Base-by-base conservation (phyloP, 2,888 invertebrate species). In the Pilophorus perplexus region DNA sequence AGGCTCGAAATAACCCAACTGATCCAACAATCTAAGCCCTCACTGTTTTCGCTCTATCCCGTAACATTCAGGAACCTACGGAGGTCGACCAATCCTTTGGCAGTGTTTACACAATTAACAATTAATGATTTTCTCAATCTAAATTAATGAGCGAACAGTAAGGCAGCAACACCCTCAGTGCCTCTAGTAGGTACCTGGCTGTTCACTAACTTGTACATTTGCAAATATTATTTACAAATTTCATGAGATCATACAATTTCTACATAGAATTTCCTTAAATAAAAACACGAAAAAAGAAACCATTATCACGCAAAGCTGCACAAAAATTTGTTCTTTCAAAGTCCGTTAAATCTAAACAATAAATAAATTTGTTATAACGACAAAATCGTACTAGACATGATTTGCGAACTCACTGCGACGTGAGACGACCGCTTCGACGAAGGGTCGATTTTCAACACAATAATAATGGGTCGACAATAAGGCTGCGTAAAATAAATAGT, bases 161-260 rank as follows among this genome's bases (percentile, higher is more conserved):
- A 52, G 52, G 52, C 50, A 20, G 20, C 46, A 22, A n/a, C 6
- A 6, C 18, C 10, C n/a, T 28, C 52, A 28, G 52, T 28, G 52
- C 28, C 33, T 12, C 14, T 52, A 28, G 25, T 10, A 25, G 52
- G 46, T 46, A 25, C 4, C 52, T 12, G 18, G 28, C 16, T 28
- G 27, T 28, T 28, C 25, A 28, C 16, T 25, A 25, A 28, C 52
- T 28, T 52, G 23, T 25, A 52, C 23, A 52, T 25, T 52, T 28
- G 23, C 18, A 28, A 23, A 38, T 57, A 57, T n/a, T 42, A 2
- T 40, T 25, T 38, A 57, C 33, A 33, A 38, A 22, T 44, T 14
- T 38, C 23, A 42, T 57, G 42, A 40, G 59, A 52, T 59, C 59
- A 59, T 42, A 59, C 59, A 42, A 59, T 25, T 60, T 60, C 60